Percentiles rank a stretch among this genome's conserved stretches.
Conservation (phyloP, 2,797 vertebrate species). For the Acrocephalus scirpaceus region DNA sequence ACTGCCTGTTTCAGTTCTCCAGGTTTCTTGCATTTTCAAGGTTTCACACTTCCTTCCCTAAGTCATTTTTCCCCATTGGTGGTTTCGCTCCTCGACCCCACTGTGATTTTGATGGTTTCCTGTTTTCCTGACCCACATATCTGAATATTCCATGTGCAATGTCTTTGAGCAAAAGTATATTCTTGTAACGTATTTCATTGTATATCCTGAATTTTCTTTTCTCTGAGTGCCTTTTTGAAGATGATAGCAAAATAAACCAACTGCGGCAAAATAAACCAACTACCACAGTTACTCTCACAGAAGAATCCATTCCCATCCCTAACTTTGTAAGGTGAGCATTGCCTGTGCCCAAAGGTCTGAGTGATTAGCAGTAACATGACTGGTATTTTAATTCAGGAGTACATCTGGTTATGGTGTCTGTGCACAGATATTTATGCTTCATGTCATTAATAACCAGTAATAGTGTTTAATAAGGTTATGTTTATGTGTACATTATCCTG, state of each 20-base stretch:
- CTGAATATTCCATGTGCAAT: fast-evolving
- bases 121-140: neutral
- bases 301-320: neutral
- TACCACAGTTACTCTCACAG: neutral
- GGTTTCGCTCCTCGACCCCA: neutral
- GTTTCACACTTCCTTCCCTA: neutral
- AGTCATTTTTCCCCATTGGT: neutral
- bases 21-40: neutral
- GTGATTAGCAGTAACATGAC: neutral
- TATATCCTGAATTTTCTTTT: neutral
- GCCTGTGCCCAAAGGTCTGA: neutral
- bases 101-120: neutral
- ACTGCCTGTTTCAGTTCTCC: neutral
- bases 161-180: neutral
- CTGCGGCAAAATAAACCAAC: neutral
- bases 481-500: neutral
- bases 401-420: neutral
- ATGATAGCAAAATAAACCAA: neutral
- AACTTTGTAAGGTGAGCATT: neutral
- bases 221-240: neutral
- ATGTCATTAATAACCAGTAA: neutral
- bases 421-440: neutral
- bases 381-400: neutral
- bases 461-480: neutral
- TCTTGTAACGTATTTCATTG: neutral